These are phyloP conservation scores for Ephydatia muelleri DNA, from an alignment of 37 sponge, comb jelly and placozoan genomes.

Conservation along the genomic window DNA sequence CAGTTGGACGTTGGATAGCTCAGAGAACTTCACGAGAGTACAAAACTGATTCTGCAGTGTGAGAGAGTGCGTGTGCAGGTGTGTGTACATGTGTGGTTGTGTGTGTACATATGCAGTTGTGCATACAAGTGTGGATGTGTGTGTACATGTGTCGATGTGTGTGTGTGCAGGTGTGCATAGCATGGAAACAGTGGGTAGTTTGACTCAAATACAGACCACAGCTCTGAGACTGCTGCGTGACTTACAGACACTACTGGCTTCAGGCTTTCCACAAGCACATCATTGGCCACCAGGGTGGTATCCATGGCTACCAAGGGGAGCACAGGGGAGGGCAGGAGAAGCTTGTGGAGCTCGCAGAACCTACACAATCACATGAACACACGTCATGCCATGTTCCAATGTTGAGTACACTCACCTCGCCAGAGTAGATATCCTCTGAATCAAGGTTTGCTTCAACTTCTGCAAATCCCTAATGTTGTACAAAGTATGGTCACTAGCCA, in stretches of 20 bases:
- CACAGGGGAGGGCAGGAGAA: constrained; percentile 15
- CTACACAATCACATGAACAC: neutral
- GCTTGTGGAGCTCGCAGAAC: constrained; percentile 1
- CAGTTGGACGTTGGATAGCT: neutral
- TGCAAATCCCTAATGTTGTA: neutral
- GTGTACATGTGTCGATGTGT: neutral
- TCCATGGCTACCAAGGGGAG: constrained; percentile 12
- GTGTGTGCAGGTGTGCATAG: neutral
- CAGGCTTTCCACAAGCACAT: constrained; percentile 12
- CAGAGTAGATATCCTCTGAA: neutral
- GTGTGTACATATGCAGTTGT: neutral
- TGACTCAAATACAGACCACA: neutral
- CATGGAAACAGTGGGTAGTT: neutral
- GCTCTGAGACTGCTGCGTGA: neutral
- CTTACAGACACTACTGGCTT: constrained; percentile 51
- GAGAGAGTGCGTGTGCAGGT: neutral
- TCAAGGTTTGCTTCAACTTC: neutral
- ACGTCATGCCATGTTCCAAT: neutral
- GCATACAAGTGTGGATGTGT: neutral
- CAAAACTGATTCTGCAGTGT: neutral
- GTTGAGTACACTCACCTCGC: neutral
- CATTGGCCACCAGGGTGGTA: constrained; percentile 25
- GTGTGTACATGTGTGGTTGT: neutral
- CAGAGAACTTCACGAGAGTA: neutral
- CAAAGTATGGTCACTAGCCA: neutral